Conservation (phyloP, 2,888 invertebrate species). For the Chouioia cunea region DNA sequence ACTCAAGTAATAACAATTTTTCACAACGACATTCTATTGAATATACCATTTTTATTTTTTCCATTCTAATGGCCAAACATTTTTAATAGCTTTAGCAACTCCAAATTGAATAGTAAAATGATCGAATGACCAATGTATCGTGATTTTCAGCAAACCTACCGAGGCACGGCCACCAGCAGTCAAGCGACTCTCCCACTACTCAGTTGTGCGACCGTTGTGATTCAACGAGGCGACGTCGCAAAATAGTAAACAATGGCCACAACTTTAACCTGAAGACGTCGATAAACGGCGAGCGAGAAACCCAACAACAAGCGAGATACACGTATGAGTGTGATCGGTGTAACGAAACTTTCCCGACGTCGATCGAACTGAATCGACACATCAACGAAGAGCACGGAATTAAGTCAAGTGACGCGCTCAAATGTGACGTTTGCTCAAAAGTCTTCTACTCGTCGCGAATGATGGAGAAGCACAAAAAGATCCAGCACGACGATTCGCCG, state of each 20-base stretch:
- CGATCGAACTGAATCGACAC: constrained; percentile 35
- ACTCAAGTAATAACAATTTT: constrained; percentile 14
- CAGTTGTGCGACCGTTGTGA: constrained; percentile 27
- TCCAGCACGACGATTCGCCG: constrained; percentile 15
- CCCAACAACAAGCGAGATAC: not conserved
- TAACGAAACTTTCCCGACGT: constrained; percentile 9
- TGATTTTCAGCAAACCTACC: not conserved
- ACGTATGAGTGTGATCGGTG: constrained; percentile 34
- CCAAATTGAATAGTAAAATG: too few relatives aligned
- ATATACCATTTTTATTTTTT: too few relatives aligned
- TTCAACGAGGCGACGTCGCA: constrained; percentile 22
- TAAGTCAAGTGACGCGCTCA: not conserved
- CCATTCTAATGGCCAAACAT: too few relatives aligned
- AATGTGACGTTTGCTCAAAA: constrained; percentile 52
- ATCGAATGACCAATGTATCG: too few relatives aligned
- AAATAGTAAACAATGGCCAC: constrained; percentile 18
- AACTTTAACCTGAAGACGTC: not conserved
- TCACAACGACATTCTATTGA: too few relatives aligned
- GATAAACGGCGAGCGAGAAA: not conserved
- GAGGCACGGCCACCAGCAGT: constrained; percentile 7
- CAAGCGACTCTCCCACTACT: not conserved
- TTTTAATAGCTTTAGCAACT: too few relatives aligned
- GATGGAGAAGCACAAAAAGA: constrained; percentile 40
- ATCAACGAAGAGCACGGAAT: constrained; percentile 28
- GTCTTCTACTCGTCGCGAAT: constrained; percentile 40